Percentiles rank a stretch among this genome's conserved stretches.
These are phyloP conservation scores for Noturus placidus DNA, from an alignment of 2,113 vertebrate species.

Conservation along the genomic window DNA sequence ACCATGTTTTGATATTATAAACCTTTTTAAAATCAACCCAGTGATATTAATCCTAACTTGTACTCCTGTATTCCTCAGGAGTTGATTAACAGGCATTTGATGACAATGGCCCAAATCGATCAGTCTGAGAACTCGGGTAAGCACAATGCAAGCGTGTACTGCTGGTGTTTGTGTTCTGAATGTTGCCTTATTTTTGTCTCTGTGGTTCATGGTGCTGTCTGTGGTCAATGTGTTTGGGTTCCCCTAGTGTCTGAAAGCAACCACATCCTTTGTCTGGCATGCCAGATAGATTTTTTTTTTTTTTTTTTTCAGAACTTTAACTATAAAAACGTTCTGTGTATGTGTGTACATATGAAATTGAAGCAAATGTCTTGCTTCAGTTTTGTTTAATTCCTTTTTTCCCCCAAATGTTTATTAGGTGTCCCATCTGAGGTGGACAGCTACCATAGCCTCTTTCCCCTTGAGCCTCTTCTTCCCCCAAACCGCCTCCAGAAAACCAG, in stretches of 20 bases:
- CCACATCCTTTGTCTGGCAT: slow-evolving; percentile 37
- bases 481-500: slow-evolving; percentile 98
- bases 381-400: background rate
- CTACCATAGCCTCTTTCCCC: slow-evolving; percentile 97
- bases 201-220: slow-evolving; percentile 33
- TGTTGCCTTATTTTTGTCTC: background rate
- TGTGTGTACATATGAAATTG: background rate
- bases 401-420: slow-evolving; percentile 73
- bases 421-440: slow-evolving; percentile 96
- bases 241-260: slow-evolving; percentile 28
- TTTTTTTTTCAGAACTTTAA: background rate
- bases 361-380: background rate
- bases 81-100: slow-evolving; percentile 96
- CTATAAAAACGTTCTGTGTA: background rate
- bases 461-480: slow-evolving; percentile 91
- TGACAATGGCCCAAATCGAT: slow-evolving; percentile 99
- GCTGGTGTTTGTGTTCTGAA: background rate
- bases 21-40: background rate
- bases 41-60: background rate
- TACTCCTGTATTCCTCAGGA: slow-evolving; percentile 73
- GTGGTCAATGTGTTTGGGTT: slow-evolving; percentile 33
- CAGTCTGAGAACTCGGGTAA: slow-evolving; percentile 96
- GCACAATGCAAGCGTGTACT: slow-evolving; percentile 32
- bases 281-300: background rate
- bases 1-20: background rate